Evolutionary conservation across 2,797 vertebrate species (phyloP).

Genomic region (Microcaecilia unicolor): DNA sequence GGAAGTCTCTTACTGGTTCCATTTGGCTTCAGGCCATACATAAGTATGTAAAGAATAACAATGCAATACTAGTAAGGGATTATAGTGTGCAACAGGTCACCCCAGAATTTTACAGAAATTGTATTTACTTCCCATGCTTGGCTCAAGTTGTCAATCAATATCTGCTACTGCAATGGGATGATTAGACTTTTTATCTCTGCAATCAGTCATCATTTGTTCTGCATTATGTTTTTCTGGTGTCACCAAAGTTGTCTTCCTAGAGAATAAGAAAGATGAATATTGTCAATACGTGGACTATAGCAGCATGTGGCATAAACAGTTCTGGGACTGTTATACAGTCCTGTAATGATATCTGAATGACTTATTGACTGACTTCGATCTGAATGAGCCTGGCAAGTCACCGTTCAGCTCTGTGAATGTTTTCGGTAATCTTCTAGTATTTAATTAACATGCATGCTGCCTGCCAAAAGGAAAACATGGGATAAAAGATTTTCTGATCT

Average conservation of each 20-base stretch:
- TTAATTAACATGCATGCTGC: constrained; percentile 12
- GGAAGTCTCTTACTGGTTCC: no score
- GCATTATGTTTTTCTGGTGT: background rate
- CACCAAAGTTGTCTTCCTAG: background rate
- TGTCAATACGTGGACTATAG: fast-evolving
- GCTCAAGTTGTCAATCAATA: background rate
- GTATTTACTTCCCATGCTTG: no score
- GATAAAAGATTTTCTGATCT: background rate
- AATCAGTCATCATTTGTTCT: background rate
- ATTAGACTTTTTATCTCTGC: background rate
- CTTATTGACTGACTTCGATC: background rate
- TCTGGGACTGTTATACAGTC: background rate
- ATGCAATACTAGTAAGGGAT: no score
- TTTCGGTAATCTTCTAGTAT: constrained; percentile 3
- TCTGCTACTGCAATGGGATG: fast-evolving
- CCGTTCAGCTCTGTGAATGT: constrained; percentile 8
- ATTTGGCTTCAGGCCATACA: no score
- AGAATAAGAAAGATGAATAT: background rate
- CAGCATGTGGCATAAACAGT: fast-evolving
- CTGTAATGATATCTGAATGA: background rate
- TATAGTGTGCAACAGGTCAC: no score
- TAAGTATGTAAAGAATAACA: no score
- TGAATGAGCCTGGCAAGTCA: constrained; percentile 9
- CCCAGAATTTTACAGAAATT: constrained; percentile 1
- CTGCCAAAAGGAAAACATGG: constrained; percentile 10